Conservation (phyloP, 2,888 invertebrate genomes). For the Geotrupes spiniger region DNA sequence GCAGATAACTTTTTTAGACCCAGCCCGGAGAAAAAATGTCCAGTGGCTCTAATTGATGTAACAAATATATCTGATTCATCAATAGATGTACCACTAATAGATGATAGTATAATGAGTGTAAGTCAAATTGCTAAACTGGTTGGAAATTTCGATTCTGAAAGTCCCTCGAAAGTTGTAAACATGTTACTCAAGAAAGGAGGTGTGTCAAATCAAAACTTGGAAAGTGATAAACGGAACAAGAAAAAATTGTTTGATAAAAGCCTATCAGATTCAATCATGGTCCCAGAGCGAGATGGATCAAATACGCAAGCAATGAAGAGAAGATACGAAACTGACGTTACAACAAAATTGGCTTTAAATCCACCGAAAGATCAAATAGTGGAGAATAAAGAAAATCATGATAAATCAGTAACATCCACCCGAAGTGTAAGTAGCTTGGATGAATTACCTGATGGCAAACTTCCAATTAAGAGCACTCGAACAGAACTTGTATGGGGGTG, state of each 20-base stretch:
- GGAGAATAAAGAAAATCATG: conserved; percentile 20
- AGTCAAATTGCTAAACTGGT: conserved; percentile 21
- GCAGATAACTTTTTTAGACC: conserved; percentile 33
- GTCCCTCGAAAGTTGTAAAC: conserved; percentile 20
- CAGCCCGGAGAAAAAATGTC: conserved; percentile 35
- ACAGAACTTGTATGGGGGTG: conserved; percentile 61
- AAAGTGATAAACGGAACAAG: too few relatives aligned
- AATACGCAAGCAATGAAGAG: too few relatives aligned
- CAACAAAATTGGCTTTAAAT: background rate
- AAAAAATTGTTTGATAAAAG: background rate
- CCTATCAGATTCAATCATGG: background rate
- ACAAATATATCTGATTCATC: conserved; percentile 14
- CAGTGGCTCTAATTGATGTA: conserved; percentile 38
- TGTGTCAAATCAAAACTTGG: background rate
- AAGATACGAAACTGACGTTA: too few relatives aligned
- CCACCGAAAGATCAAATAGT: background rate
- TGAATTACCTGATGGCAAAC: conserved; percentile 42
- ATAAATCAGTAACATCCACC: conserved; percentile 25
- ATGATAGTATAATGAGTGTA: conserved; percentile 18
- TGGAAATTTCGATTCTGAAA: conserved; percentile 15
- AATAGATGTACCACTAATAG: background rate
- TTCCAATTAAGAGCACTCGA: conserved; percentile 58
- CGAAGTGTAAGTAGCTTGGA: conserved; percentile 42
- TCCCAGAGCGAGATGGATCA: background rate
- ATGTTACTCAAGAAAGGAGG: conserved; percentile 14